phyloP scores from a whole-genome alignment of 2,888 invertebrate species.

The Hirtodrosophila alboralis region DNA sequence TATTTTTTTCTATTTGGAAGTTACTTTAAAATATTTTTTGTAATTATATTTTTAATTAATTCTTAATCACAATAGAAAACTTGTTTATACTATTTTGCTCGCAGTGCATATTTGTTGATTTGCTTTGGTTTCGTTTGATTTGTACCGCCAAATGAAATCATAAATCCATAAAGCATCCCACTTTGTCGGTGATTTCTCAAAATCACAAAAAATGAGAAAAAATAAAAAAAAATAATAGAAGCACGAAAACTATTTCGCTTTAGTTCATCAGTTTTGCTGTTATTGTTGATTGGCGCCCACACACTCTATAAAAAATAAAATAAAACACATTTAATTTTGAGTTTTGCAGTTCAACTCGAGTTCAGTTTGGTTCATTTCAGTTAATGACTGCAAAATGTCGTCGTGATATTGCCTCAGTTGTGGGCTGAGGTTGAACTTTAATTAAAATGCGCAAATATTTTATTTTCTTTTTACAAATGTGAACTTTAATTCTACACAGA shows the following conservation, averaged over 20 bases:
- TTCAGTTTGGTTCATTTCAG: constrained; percentile 25
- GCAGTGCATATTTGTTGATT: constrained; percentile 41
- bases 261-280: neutral
- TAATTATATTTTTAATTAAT: too few relatives aligned
- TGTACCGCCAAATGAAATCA: constrained; percentile 71
- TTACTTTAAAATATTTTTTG: too few relatives aligned
- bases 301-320: constrained; percentile 14
- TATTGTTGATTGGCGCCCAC: neutral
- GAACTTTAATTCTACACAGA: constrained; percentile 43
- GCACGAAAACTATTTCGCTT: constrained; percentile 57
- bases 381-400: constrained; percentile 78
- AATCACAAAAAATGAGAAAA: too few relatives aligned
- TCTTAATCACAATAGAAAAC: neutral
- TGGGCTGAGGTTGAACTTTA: constrained; percentile 74
- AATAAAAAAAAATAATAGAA: too few relatives aligned
- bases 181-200: constrained; percentile 72
- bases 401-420: constrained; percentile 71
- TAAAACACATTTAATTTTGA: too few relatives aligned
- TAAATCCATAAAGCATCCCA: constrained; percentile 70
- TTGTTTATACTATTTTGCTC: constrained; percentile 15
- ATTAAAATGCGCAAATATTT: constrained; percentile 63
- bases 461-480: constrained; percentile 27
- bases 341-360: constrained; percentile 37
- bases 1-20: too few relatives aligned
- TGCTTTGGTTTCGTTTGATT: constrained; percentile 67